phyloP scores from a whole-genome alignment of 1,140 invertebrate genomes.

The Brachystomella parvula region DNA sequence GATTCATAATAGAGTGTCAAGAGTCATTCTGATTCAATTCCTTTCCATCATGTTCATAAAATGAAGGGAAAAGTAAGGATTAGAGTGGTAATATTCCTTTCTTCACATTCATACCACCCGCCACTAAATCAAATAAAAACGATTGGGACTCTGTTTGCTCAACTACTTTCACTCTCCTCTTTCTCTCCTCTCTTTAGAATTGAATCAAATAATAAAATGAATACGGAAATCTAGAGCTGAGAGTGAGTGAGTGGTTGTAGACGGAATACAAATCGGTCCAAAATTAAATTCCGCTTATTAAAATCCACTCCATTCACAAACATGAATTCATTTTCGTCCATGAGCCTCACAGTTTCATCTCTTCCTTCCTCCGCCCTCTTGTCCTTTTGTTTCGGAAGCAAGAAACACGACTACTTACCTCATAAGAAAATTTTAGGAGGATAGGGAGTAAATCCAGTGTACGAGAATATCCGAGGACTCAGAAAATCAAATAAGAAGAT shows the following conservation, averaged over 20 bases:
- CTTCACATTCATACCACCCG: slow-evolving; percentile 3
- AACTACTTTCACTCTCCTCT: no score
- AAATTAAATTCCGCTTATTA: background rate
- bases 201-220: slow-evolving; percentile 4
- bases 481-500: no score
- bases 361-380: background rate
- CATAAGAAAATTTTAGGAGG: no score
- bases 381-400: background rate
- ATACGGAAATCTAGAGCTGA: background rate
- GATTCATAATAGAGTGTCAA: background rate
- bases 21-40: slow-evolving; percentile 9
- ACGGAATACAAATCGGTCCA: background rate
- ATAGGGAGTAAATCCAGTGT: no score
- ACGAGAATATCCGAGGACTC: no score
- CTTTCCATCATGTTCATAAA: background rate
- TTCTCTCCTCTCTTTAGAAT: background rate
- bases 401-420: no score
- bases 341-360: background rate
- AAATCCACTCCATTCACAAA: background rate
- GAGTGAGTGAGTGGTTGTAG: no score
- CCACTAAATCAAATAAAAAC: slow-evolving; percentile 12
- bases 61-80: background rate
- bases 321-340: background rate
- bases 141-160: background rate
- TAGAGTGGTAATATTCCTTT: background rate